phyloP scores from a whole-genome alignment of 2,797 vertebrate species.

The Liasis olivaceus region DNA sequence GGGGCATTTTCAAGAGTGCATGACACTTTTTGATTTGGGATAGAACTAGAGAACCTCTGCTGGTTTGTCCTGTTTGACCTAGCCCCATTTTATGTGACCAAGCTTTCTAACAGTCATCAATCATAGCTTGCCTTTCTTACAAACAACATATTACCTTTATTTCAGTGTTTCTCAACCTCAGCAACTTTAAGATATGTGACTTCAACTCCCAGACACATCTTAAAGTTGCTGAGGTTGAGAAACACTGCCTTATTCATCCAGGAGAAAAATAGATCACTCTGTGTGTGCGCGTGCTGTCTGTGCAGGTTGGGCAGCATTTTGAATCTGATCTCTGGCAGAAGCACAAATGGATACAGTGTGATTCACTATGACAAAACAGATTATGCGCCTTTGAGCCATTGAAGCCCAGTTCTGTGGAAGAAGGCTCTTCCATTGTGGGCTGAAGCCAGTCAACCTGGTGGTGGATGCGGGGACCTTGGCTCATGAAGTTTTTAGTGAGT shows the following conservation, averaged over 20 bases:
- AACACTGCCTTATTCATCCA: neutral
- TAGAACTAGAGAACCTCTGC: neutral
- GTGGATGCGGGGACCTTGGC: neutral
- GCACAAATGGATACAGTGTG: neutral
- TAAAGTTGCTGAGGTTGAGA: neutral
- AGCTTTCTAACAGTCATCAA: neutral
- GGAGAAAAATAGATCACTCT: neutral
- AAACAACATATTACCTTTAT: neutral
- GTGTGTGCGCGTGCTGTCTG: too few species aligned
- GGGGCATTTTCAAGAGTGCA: too few species aligned
- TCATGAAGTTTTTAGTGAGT: neutral
- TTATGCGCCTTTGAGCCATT: neutral
- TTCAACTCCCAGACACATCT: too few species aligned
- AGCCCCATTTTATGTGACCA: neutral
- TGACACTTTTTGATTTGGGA: neutral
- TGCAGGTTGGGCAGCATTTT: too few species aligned
- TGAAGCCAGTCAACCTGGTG: too few species aligned
- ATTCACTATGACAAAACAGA: neutral
- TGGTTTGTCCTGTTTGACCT: neutral
- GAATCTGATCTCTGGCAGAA: neutral
- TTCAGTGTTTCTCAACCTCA: neutral
- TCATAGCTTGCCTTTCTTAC: neutral
- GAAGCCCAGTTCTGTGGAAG: too few species aligned
- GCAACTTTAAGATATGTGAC: too few species aligned
- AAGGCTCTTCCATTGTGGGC: too few species aligned